These are phyloP conservation scores for Elephas maximus DNA, from an alignment of 2,113 vertebrate genomes.

Conservation along the genomic window DNA sequence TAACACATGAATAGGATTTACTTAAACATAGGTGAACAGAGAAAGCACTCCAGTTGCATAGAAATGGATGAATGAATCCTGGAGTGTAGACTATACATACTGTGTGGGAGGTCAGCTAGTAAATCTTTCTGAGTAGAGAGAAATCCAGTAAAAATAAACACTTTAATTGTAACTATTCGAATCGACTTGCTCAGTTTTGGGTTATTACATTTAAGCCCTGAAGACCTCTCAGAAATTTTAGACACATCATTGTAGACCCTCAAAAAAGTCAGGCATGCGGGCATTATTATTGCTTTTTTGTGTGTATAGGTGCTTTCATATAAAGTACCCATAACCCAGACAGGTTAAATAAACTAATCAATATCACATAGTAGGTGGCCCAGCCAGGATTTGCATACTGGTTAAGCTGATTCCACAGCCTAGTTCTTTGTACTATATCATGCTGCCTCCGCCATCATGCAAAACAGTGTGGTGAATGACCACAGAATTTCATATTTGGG, in stretches of 20 bases:
- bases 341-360: not conserved
- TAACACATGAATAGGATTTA: not conserved
- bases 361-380: not conserved
- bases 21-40: not conserved
- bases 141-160: not conserved
- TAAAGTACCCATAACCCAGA: not conserved
- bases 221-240: not conserved
- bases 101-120: not conserved
- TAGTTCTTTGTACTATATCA: not conserved
- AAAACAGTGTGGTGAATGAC: not conserved
- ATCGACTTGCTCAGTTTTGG: too few species aligned
- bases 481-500: not conserved
- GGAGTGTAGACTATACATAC: not conserved
- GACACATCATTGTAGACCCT: not conserved
- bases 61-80: not conserved
- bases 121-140: not conserved
- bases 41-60: conserved; percentile 21
- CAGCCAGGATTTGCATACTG: not conserved
- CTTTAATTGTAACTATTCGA: not conserved
- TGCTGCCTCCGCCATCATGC: not conserved
- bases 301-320: not conserved
- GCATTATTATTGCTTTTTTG: not conserved
- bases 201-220: not conserved
- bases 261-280: not conserved
- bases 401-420: not conserved